Conservation (phyloP, 2,113 vertebrate genomes). For the Paraplagusia blochii region DNA sequence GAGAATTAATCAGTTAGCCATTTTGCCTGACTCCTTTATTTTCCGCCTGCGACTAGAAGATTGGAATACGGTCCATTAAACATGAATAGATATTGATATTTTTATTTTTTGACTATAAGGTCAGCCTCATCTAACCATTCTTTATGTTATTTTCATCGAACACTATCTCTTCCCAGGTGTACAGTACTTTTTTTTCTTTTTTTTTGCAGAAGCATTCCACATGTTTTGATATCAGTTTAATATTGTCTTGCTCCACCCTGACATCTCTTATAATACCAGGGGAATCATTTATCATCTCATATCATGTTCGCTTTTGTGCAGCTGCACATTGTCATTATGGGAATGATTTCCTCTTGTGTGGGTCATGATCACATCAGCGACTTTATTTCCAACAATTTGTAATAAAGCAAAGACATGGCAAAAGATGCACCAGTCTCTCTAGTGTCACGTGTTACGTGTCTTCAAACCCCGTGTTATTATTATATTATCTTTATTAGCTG, state of each 20-base stretch:
- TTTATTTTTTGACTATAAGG: not conserved
- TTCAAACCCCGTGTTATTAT: not conserved
- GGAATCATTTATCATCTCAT: conserved; percentile 26
- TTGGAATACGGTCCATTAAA: conserved; percentile 5
- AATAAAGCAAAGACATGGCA: conserved; percentile 16
- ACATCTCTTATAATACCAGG: conserved; percentile 12
- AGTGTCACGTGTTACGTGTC: conserved; percentile 7
- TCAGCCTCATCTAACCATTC: not conserved
- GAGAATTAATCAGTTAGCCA: conserved; percentile 33
- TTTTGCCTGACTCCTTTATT: conserved; percentile 26
- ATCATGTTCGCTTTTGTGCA: conserved; percentile 22
- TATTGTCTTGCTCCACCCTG: conserved; percentile 10
- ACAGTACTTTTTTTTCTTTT: not conserved
- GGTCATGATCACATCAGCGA: conserved; percentile 18
- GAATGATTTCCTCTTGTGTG: conserved; percentile 26
- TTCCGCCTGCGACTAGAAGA: conserved; percentile 7
- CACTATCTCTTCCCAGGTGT: not conserved
- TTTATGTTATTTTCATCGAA: not conserved
- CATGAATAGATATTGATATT: not conserved
- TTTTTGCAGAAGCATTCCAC: not conserved
- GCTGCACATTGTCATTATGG: conserved; percentile 17
- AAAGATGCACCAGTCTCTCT: conserved; percentile 7
- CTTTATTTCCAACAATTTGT: conserved; percentile 18
- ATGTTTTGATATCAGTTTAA: conserved; percentile 15
- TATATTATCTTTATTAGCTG: no score